phyloP scores from a whole-genome alignment of 2,888 invertebrate genomes.

The Phytoseiulus persimilis region DNA sequence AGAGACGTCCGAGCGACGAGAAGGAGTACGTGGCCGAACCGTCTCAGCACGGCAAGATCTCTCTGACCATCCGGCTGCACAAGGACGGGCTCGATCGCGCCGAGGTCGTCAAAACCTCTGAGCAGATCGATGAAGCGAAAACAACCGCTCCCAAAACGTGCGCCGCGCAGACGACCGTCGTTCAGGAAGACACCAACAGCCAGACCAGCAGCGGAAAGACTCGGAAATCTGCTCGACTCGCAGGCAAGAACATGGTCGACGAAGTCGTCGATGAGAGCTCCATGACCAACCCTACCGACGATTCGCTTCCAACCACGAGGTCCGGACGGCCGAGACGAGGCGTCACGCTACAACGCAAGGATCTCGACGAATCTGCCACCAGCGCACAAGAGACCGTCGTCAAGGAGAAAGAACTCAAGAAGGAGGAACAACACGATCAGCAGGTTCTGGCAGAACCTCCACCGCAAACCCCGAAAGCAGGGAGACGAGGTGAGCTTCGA shows the following conservation, averaged over 20 bases:
- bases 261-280: conserved; percentile 83
- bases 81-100: conserved; percentile 44
- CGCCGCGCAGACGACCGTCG: conserved; percentile 39
- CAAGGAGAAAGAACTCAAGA: conserved; percentile 40
- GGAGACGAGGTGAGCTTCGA: conserved; percentile 32
- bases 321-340: conserved; percentile 38
- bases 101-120: conserved; percentile 45
- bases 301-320: conserved; percentile 39
- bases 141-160: conserved; percentile 41
- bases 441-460: conserved; percentile 40
- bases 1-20: conserved; percentile 27
- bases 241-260: conserved; percentile 66
- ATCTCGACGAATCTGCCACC: background rate
- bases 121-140: conserved; percentile 43
- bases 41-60: conserved; percentile 45
- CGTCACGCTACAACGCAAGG: conserved; percentile 39
- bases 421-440: conserved; percentile 42
- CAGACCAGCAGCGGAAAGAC: conserved; percentile 44
- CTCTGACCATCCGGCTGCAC: conserved; percentile 45
- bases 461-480: conserved; percentile 26
- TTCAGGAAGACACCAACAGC: conserved; percentile 38
- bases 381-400: background rate
- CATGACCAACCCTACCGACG: conserved; percentile 55
- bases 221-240: conserved; percentile 48
- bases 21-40: conserved; percentile 45